A percentile compares a stretch with the other conserved stretches of the same genome.
Evolutionary conservation across 1,140 invertebrate species (phyloP).

Genomic region (Brachionus angularis): DNA sequence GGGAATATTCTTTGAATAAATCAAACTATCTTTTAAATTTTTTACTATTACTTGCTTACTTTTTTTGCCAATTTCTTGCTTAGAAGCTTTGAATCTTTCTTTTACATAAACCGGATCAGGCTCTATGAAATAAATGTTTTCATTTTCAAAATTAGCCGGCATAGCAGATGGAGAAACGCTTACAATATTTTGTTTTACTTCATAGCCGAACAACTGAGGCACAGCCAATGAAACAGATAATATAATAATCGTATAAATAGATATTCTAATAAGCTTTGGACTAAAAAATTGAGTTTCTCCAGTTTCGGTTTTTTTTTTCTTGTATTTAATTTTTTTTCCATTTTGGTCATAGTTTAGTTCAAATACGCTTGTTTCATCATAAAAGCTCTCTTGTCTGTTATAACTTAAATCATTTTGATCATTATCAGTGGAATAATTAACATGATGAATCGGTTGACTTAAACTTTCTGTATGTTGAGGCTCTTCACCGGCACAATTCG

Average conservation of each 20-base stretch:
- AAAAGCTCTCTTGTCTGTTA: neutral
- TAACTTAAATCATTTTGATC: too few species aligned
- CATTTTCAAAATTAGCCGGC: neutral
- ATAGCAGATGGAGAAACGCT: conserved; percentile 5
- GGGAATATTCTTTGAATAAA: too few species aligned
- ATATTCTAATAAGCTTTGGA: neutral
- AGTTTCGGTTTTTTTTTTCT: neutral
- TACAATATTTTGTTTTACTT: conserved; percentile 18
- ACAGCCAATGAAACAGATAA: conserved; percentile 1
- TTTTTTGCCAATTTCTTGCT: too few species aligned
- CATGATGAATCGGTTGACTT: neutral
- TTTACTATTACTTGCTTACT: neutral
- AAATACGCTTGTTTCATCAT: neutral
- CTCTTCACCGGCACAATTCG: too few species aligned
- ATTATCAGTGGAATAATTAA: neutral
- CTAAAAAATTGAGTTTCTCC: neutral
- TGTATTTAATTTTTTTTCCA: neutral
- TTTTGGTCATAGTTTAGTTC: neutral
- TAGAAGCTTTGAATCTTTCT: too few species aligned
- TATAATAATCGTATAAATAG: neutral
- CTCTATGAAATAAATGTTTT: conserved; percentile 6
- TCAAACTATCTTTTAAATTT: too few species aligned
- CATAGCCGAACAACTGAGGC: conserved; percentile 21
- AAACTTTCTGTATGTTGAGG: too few species aligned
- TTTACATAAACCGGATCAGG: too few species aligned